These are phyloP conservation scores for Mormyrops attenuatus DNA, from an alignment of 2,797 vertebrate genomes.

Conservation along the genomic window DNA sequence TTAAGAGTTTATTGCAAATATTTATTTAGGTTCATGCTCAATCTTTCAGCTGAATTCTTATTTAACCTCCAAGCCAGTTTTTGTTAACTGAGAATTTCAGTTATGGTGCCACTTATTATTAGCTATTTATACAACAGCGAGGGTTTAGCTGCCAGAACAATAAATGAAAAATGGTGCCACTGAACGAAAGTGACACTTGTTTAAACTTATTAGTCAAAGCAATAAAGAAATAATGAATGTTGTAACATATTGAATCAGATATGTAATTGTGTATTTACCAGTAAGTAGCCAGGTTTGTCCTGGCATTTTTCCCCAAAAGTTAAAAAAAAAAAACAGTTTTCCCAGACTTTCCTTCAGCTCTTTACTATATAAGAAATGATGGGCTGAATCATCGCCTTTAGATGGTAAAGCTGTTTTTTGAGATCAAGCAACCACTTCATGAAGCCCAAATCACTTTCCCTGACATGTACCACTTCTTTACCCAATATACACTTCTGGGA, in stretches of 20 bases:
- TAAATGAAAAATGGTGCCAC: neutral
- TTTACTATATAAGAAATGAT: neutral
- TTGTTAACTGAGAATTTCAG: neutral
- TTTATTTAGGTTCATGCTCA: neutral
- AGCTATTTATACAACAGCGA: neutral
- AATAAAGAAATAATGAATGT: neutral
- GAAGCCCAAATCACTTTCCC: neutral
- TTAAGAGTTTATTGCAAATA: neutral
- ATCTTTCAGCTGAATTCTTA: neutral
- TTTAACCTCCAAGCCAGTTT: neutral
- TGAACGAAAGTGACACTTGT: neutral
- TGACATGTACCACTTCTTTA: neutral
- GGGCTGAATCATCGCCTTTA: neutral
- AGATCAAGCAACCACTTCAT: neutral
- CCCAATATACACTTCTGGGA: neutral
- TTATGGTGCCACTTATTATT: neutral
- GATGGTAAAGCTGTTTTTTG: neutral
- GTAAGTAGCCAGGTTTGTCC: neutral
- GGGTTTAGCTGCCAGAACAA: neutral
- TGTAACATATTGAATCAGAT: neutral
- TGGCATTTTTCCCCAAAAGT: neutral
- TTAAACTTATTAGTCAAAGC: slow-evolving; percentile 1
- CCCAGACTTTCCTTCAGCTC: neutral
- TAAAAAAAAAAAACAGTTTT: neutral
- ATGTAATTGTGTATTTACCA: neutral